Percentiles rank a stretch among this genome's conserved stretches.
phyloP scores from a whole-genome alignment of 1,140 invertebrate species.

The Procambarus clarkii region DNA sequence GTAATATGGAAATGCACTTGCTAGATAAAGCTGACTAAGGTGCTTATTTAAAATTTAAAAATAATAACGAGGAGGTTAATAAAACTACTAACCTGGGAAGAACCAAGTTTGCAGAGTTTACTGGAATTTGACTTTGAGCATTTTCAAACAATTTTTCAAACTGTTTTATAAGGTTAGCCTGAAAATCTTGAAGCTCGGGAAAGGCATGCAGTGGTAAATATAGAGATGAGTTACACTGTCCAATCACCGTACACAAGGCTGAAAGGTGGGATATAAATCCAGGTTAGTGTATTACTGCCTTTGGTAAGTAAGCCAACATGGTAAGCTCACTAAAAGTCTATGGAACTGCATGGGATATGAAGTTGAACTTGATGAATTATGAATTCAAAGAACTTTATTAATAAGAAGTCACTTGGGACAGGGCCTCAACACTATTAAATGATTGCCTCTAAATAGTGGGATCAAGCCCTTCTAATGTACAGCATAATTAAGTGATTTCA shows the following conservation, averaged over 20 bases:
- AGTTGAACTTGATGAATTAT: no score
- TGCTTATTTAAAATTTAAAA: no score
- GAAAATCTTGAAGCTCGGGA: conserved; percentile 33
- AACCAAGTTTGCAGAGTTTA: not conserved
- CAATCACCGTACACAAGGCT: conserved; percentile 28
- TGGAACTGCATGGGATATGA: no score
- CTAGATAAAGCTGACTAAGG: no score
- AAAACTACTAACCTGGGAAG: not conserved
- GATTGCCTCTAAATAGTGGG: no score
- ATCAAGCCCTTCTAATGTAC: no score
- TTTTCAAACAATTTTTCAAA: conserved; percentile 34
- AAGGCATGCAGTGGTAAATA: conserved; percentile 23
- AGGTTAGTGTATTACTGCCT: not conserved
- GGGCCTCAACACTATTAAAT: no score
- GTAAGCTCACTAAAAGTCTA: not conserved
- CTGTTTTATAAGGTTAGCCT: not conserved
- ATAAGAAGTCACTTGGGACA: no score
- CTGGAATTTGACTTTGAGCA: conserved; percentile 4
- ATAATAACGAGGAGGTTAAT: no score
- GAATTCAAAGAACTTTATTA: no score
- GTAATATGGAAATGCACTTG: no score
- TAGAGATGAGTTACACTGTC: conserved; percentile 4
- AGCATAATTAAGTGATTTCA: no score
- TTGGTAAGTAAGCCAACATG: not conserved
- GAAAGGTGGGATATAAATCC: not conserved